Evolutionary conservation across 2,797 vertebrate species (phyloP).

Genomic region (Gymnothorax javanicus): DNA sequence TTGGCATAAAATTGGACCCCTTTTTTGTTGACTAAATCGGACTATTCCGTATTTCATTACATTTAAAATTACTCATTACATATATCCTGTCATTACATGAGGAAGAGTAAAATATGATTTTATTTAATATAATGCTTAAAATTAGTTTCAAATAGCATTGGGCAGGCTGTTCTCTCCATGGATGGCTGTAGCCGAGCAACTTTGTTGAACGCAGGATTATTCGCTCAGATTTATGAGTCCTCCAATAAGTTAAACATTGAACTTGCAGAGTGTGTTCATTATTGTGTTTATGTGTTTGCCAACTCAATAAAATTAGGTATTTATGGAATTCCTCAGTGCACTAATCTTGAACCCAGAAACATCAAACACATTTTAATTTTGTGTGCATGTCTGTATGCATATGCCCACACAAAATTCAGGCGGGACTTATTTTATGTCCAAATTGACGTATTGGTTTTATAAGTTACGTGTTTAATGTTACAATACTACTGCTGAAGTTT

Average conservation of each 20-base stretch:
- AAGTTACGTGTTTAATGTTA: neutral
- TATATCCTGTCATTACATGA: neutral
- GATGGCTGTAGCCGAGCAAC: neutral
- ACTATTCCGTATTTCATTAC: neutral
- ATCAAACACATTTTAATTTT: neutral
- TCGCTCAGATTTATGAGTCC: neutral
- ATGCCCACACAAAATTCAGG: neutral
- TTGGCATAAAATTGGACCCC: neutral
- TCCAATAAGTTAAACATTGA: neutral
- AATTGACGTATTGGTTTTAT: neutral
- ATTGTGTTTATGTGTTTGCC: neutral
- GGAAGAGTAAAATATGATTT: conserved; percentile 1
- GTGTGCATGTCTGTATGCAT: neutral
- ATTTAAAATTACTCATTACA: too few relatives aligned
- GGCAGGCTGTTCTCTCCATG: neutral
- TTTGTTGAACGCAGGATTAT: neutral
- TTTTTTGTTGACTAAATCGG: neutral
- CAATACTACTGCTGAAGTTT: neutral
- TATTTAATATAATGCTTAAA: neutral
- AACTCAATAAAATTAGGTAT: neutral
- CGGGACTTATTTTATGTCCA: neutral
- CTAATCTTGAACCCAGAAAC: neutral
- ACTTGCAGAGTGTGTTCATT: neutral
- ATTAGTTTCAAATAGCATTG: neutral
- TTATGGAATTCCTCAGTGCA: neutral